phyloP scores from a whole-genome alignment of 2,113 vertebrate genomes.

The Vireo altiloquus region DNA sequence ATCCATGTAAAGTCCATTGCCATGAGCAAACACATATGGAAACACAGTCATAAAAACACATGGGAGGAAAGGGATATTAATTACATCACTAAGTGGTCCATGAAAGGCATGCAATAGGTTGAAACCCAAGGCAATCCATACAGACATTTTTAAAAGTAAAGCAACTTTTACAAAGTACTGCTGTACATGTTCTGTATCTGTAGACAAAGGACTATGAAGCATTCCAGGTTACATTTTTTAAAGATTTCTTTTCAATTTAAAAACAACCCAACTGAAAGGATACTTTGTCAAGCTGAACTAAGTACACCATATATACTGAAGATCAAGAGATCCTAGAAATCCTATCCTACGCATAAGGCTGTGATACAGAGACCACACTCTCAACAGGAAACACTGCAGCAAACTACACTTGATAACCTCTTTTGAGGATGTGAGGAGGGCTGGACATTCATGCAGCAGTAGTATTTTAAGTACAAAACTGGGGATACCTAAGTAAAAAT shows the following conservation, averaged over 20 bases:
- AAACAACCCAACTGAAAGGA: not conserved
- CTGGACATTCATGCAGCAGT: not conserved
- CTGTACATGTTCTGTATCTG: not conserved
- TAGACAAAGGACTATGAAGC: not conserved
- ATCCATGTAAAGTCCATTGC: conserved; percentile 34
- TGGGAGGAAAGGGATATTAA: not conserved
- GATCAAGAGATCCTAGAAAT: not conserved
- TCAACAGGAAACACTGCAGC: not conserved
- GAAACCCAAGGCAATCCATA: not conserved
- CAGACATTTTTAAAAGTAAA: not conserved
- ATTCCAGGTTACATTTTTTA: not conserved
- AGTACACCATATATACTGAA: not conserved
- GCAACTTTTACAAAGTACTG: not conserved
- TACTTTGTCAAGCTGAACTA: not conserved
- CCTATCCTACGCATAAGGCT: not conserved
- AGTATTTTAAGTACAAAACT: not conserved
- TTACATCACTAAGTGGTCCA: not conserved
- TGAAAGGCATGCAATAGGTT: not conserved
- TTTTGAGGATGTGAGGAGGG: not conserved
- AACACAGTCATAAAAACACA: not conserved
- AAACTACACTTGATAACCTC: not conserved
- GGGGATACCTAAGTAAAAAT: not conserved
- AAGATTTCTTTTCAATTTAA: not conserved
- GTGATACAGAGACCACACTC: not conserved
- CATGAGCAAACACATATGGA: not conserved